Conservation (phyloP, 2,113 vertebrate species). For the Dipodomys stephensi region DNA sequence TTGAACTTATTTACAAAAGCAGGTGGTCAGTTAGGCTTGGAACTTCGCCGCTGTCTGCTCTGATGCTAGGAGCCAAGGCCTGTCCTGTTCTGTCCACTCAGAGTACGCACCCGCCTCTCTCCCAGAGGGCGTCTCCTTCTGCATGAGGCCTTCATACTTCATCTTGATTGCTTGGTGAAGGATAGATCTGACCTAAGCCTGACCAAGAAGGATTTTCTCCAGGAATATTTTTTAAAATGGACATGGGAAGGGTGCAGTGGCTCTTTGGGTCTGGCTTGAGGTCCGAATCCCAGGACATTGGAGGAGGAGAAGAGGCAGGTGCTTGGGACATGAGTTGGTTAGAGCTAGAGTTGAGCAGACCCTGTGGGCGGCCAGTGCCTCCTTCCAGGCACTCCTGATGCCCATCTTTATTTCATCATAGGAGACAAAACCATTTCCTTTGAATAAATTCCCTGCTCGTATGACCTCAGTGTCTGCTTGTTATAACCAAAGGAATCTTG, state of each 20-base stretch:
- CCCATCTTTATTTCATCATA: too few species aligned
- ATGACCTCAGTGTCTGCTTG: neutral
- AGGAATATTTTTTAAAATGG: neutral
- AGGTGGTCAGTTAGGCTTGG: neutral
- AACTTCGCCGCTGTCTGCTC: neutral
- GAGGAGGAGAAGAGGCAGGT: neutral
- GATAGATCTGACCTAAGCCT: neutral
- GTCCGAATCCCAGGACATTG: neutral
- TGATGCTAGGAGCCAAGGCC: neutral
- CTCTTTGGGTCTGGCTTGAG: neutral
- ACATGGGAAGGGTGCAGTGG: neutral
- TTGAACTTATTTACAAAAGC: neutral
- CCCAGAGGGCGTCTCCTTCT: neutral
- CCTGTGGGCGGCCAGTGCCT: fast-evolving
- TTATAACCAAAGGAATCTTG: neutral
- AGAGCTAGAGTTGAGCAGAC: too few species aligned
- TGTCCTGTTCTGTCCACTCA: too few species aligned
- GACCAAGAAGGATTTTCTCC: neutral
- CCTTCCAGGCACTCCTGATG: fast-evolving
- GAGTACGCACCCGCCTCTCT: too few species aligned
- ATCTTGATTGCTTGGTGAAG: neutral
- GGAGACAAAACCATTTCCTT: neutral
- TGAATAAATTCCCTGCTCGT: neutral
- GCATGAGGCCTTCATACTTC: neutral
- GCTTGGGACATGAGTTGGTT: fast-evolving